Evolutionary conservation across 1,140 invertebrate genomes (phyloP).

Genomic region (Pissodes strobi): DNA sequence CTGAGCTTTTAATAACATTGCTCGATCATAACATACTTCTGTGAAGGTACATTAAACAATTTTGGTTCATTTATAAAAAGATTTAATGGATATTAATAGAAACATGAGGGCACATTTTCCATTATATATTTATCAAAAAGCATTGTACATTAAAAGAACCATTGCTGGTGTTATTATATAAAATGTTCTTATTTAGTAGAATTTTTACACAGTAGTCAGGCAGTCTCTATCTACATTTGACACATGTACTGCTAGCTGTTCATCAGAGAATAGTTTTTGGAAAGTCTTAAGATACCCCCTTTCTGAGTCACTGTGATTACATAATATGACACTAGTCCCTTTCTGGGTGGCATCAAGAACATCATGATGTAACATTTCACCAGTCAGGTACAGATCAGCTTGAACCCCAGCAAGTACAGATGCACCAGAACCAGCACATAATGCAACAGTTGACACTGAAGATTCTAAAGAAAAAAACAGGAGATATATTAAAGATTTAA

Average conservation of each 20-base stretch:
- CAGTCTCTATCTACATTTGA: conserved; percentile 68
- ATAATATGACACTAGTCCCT: conserved; percentile 81
- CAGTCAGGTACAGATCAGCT: conserved; percentile 85
- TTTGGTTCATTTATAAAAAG: too few species aligned
- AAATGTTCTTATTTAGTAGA: too few species aligned
- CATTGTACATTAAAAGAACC: too few species aligned
- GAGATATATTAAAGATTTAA: not conserved
- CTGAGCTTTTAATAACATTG: too few species aligned
- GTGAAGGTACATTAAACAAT: too few species aligned
- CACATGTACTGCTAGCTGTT: conserved; percentile 66
- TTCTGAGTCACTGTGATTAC: conserved; percentile 95
- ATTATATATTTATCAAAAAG: too few species aligned
- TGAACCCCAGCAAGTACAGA: conserved; percentile 71
- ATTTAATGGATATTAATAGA: too few species aligned
- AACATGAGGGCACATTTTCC: too few species aligned
- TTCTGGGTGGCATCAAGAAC: conserved; percentile 83
- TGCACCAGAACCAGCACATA: conserved; percentile 89
- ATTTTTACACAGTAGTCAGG: conserved; percentile 32
- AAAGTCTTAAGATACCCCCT: conserved; percentile 79
- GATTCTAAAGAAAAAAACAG: conserved; percentile 58
- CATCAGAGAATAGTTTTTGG: conserved; percentile 57
- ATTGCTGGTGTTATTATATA: too few species aligned
- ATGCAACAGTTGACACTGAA: conserved; percentile 67
- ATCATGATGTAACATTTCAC: conserved; percentile 97
- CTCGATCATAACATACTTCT: too few species aligned